Base-by-base conservation (phyloP, 2,888 invertebrate species). In the Galerucella pusilla region DNA sequence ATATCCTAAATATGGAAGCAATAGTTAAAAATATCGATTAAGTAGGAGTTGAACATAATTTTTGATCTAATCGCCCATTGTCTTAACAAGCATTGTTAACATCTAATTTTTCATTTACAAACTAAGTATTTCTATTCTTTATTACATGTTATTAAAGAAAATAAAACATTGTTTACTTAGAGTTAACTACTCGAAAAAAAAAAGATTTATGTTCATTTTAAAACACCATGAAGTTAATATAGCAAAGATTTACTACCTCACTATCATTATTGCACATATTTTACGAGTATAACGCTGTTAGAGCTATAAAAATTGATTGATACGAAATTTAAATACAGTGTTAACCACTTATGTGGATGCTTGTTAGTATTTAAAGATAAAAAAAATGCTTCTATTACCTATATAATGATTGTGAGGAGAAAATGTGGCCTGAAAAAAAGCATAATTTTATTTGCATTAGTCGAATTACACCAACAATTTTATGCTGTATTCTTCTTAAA, bases 401-500 rank as follows among this genome's bases (percentile, higher is more conserved):
- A 0, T 1, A 42, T 42, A 42, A 1, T 42, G 35, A 42, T 42
- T 42, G 35, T 42, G 35, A 42, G 35, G 35, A 42, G 1, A 42
- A 9, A 42, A 42, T 42, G 9, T 42, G 35, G 35, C 7, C 7
- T 42, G 35, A 42, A 42, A 42, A 35, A 42, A 42, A 42, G 7
- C 35, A 35, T 35, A 35, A 42, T 42, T 42, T 9, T 2, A 42
- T 42, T 42, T 42, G 35, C 9, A 42, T 42, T 6, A 42, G 35
- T 42, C 42, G 64, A 35, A 28, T n/a, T 59, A 60, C 25, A 28
- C 66, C 28, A 66, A 72, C 60, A 67, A 71, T 59, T 66, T 57
- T 66, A 71, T 66, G 71, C 7, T 42, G 66, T 71, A 71, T 66
- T 72, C 60, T 59, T 67, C 60, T 65, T 67, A 59, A 66, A 46